phyloP scores from a whole-genome alignment of 2,888 invertebrate species.

The Torymus auratus region DNA sequence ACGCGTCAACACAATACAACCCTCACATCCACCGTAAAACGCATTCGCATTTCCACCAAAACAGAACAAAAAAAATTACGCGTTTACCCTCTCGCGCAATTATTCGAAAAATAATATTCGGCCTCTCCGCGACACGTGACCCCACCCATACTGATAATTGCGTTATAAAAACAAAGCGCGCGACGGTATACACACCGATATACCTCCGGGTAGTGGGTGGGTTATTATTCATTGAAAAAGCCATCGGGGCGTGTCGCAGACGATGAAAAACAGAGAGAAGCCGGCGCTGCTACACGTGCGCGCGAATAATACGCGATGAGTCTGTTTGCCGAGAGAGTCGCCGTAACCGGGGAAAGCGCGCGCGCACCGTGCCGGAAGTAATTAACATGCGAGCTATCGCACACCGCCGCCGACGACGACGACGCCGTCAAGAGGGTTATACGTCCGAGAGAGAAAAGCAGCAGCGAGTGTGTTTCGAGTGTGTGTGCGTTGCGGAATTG shows the following conservation, averaged over 20 bases:
- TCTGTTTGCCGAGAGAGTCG: constrained; percentile 26
- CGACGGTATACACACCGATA: neutral
- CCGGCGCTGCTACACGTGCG: neutral
- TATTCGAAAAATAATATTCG: constrained; percentile 57
- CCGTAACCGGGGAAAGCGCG: constrained; percentile 35
- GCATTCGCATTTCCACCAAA: constrained; percentile 14
- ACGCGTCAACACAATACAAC: too few species aligned
- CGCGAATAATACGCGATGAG: constrained; percentile 32
- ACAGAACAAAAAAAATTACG: constrained; percentile 2
- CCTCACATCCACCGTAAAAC: too few species aligned
- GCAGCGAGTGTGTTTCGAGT: too few species aligned
- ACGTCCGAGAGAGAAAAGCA: neutral
- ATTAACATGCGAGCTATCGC: constrained; percentile 55
- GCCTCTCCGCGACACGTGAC: constrained; percentile 30
- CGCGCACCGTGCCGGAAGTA: constrained; percentile 50
- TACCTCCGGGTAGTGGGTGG: neutral
- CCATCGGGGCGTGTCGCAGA: neutral
- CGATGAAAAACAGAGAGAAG: neutral
- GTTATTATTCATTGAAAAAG: constrained; percentile 44
- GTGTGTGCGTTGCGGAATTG: too few species aligned
- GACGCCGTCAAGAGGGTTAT: neutral
- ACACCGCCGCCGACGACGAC: neutral
- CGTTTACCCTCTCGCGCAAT: constrained; percentile 1
- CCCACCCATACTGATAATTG: constrained; percentile 20
- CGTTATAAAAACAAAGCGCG: constrained; percentile 30